Percentiles rank a stretch among this genome's conserved stretches.
Evolutionary conservation across 1,140 invertebrate genomes (phyloP).

Genomic region (Drosophila subobscura): DNA sequence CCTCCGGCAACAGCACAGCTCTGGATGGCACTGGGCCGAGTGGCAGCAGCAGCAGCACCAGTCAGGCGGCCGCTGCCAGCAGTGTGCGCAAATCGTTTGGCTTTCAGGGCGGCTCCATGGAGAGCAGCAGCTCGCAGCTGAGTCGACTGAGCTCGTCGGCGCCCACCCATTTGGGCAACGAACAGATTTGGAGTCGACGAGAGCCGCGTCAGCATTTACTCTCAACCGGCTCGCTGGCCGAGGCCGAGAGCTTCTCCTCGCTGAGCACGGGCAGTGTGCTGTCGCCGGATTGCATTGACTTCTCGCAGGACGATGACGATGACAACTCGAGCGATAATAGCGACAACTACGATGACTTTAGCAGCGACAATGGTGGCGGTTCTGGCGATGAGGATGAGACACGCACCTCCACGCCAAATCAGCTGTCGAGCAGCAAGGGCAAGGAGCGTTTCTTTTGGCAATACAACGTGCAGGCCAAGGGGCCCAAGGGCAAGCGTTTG

Average conservation of each 20-base stretch:
- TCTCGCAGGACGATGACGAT: slow-evolving; percentile 93
- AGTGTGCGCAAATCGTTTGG: slow-evolving; percentile 68
- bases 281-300: slow-evolving; percentile 91
- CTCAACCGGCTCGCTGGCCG: slow-evolving; percentile 93
- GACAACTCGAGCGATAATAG: slow-evolving; percentile 92
- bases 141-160: slow-evolving; percentile 92
- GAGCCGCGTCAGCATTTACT: slow-evolving; percentile 93
- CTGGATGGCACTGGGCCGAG: neutral
- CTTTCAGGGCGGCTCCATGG: slow-evolving; percentile 47
- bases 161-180: slow-evolving; percentile 89
- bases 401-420: slow-evolving; percentile 83
- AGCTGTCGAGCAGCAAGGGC: slow-evolving; percentile 85
- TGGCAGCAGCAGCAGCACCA: slow-evolving; percentile 6
- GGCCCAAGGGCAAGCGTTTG: slow-evolving; percentile 95
- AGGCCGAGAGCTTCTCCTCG: slow-evolving; percentile 94
- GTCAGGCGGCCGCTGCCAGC: slow-evolving; percentile 26
- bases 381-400: slow-evolving; percentile 89
- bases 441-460: slow-evolving; percentile 98
- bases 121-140: slow-evolving; percentile 67
- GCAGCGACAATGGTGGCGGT: slow-evolving; percentile 91
- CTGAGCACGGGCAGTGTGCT: slow-evolving; percentile 91
- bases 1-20: slow-evolving; percentile 50
- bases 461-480: slow-evolving; percentile 99
- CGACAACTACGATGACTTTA: slow-evolving; percentile 93
- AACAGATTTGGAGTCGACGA: slow-evolving; percentile 91